Conservation (phyloP, 1,140 invertebrate species). For the Penaeus indicus region DNA sequence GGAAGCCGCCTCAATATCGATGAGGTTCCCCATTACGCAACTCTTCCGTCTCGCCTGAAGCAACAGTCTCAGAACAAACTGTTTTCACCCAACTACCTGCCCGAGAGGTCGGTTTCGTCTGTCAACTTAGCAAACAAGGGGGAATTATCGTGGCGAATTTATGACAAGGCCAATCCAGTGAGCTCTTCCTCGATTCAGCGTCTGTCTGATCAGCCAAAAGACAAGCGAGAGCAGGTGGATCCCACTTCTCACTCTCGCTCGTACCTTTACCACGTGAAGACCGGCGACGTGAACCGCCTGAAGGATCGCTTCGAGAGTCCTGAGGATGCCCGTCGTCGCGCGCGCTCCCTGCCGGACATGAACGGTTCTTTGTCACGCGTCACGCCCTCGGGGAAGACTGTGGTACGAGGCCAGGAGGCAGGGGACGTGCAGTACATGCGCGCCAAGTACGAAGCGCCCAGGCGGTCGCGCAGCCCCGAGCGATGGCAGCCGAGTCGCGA, state of each 20-base stretch:
- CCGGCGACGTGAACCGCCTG: constrained; percentile 82
- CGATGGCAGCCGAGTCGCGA: constrained; percentile 71
- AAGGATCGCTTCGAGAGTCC: constrained; percentile 81
- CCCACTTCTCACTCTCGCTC: constrained; percentile 76
- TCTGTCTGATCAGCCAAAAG: constrained; percentile 27
- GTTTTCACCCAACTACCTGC: constrained; percentile 67
- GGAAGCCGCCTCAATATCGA: constrained; percentile 58
- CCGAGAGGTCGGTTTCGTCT: constrained; percentile 68
- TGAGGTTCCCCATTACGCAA: constrained; percentile 68
- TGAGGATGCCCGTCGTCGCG: constrained; percentile 69
- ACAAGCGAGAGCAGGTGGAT: constrained; percentile 28
- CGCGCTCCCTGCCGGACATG: constrained; percentile 66
- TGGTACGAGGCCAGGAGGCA: constrained; percentile 73
- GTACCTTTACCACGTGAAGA: constrained; percentile 79
- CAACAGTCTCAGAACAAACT: constrained; percentile 67
- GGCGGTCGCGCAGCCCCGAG: constrained; percentile 61
- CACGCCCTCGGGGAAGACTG: constrained; percentile 69
- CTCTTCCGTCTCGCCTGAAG: constrained; percentile 68
- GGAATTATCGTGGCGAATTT: constrained; percentile 57
- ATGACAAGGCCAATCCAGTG: constrained; percentile 57
- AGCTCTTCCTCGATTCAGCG: constrained; percentile 48
- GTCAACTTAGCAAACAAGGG: constrained; percentile 66
- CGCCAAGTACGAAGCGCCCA: constrained; percentile 61
- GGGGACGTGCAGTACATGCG: constrained; percentile 75
- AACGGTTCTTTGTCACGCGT: constrained; percentile 57